Conservation (phyloP, 2,888 invertebrate species). For the Plutella xylostella region DNA sequence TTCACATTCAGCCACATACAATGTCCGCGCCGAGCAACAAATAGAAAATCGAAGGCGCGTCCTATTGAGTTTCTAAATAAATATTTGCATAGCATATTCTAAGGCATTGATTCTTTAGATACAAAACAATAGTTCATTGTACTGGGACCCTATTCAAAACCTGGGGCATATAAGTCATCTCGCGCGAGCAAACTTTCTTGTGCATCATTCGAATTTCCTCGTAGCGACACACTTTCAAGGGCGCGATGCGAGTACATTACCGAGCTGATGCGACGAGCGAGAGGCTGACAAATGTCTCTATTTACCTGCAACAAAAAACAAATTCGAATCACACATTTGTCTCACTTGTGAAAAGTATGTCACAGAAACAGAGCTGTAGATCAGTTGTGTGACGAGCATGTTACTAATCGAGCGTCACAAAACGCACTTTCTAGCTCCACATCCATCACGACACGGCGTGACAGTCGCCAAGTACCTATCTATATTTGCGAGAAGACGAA, state of each 20-base stretch:
- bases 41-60: no score
- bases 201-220: not conserved
- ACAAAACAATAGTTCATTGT: constrained; percentile 4
- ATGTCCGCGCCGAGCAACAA: no score
- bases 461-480: constrained; percentile 1
- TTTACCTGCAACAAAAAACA: constrained; percentile 15
- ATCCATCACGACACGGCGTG: constrained; percentile 27
- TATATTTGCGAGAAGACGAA: no score
- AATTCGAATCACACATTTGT: constrained; percentile 15
- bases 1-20: no score
- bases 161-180: not conserved
- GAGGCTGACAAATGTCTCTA: constrained; percentile 12
- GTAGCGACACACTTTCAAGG: constrained; percentile 1
- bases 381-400: constrained; percentile 17
- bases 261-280: not conserved
- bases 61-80: no score
- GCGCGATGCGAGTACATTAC: not conserved
- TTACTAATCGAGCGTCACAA: constrained; percentile 18
- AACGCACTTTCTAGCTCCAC: constrained; percentile 18
- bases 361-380: constrained; percentile 18
- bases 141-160: not conserved
- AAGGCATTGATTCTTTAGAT: not conserved
- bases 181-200: not conserved
- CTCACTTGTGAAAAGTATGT: constrained; percentile 17
- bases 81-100: not conserved